Base-by-base conservation (phyloP, 2,113 vertebrate species). In the Cyphomyrus plagiostoma region DNA sequence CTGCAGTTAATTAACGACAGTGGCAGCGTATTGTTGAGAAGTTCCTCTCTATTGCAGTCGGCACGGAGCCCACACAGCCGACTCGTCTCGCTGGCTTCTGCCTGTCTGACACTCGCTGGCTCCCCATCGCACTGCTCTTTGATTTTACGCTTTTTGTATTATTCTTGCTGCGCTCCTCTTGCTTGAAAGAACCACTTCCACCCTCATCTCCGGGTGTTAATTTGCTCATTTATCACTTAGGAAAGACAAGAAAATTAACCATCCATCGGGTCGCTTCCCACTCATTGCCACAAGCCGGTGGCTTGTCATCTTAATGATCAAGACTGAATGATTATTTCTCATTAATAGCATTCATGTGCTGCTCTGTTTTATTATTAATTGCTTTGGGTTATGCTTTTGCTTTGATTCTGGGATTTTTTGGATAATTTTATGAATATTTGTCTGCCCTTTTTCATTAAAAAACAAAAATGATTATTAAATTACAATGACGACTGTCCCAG, bases 191-290 rank as follows among this genome's bases (percentile, higher is more conserved):
- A 49, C 21, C 46, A 85, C 48, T 85, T 85, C 19, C n/a, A 26
- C 42, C 11, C 49, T 86, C 23, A 49, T 26, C 46, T 86, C 45
- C 1, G 19, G 19, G 19, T n/a, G 19, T 48, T 86, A 86, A 86
- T 85, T 45, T 85, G 46, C 82, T 11, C 82, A 85, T 86, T 86
- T 50, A 86, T 86, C 83, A 85, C 83, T 50, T 85, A 19, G 11
- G 83, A 26, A 48, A 46, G 6, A n/a, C 19, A 26, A 85, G 45
- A 26, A 10, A 26, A 49, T 85, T 48, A 49, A 66, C 9, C n/a
- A 3, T 66, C 9, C 62, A 3, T 3, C 26, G 26, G 10, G n/a
- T 4, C 3, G 10, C 62, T 30, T 70, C 62, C 62, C 62, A 30
- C 26, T 30, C n/a, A 70, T 1, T 70, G 62, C 62, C n/a, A 70